Conservation (phyloP, 2,888 invertebrate genomes). For the Panzeria rudis region DNA sequence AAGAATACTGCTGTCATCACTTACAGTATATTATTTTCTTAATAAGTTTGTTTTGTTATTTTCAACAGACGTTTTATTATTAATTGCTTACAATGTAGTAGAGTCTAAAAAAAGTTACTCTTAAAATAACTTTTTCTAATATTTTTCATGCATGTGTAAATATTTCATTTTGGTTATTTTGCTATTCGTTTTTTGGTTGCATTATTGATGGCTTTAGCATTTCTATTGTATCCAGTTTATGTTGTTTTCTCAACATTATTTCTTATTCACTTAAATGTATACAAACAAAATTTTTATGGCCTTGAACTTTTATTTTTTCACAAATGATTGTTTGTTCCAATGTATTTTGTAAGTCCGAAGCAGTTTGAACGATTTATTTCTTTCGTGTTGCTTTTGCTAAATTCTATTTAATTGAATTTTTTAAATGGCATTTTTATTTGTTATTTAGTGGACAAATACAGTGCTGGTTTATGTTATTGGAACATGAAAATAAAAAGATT, state of each 20-base stretch:
- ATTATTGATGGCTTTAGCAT: constrained; percentile 56
- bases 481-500: not conserved
- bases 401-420: constrained; percentile 58
- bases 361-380: constrained; percentile 55
- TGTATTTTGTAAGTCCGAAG: not conserved
- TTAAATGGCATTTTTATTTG: constrained; percentile 35
- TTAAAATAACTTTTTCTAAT: constrained; percentile 20
- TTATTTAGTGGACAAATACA: constrained; percentile 9
- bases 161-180: constrained; percentile 23
- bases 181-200: constrained; percentile 17
- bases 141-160: constrained; percentile 3
- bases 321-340: not conserved
- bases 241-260: not conserved
- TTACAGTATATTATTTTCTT: not conserved
- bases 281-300: constrained; percentile 23
- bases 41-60: not conserved
- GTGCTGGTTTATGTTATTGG: not conserved
- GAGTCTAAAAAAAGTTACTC: not conserved
- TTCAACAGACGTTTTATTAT: not conserved
- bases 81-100: not conserved
- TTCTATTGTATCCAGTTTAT: constrained; percentile 8
- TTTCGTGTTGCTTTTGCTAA: constrained; percentile 47
- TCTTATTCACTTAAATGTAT: not conserved
- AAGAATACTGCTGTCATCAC: too few relatives aligned
- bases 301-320: constrained; percentile 50